phyloP scores from a whole-genome alignment of 1,140 invertebrate species.

The Matsumurasca onukii region DNA sequence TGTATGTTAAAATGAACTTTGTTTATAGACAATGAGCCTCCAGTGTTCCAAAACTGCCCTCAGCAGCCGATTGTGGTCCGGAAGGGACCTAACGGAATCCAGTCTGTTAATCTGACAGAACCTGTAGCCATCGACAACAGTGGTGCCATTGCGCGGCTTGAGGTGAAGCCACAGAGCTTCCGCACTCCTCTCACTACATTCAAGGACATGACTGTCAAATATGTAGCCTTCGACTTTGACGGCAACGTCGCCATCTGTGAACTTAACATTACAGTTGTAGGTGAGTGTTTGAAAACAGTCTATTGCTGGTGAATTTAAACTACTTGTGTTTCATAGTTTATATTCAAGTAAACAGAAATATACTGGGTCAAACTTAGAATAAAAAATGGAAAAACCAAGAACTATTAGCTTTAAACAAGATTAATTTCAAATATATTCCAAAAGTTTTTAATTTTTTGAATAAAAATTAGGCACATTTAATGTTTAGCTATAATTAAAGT shows the following conservation, averaged over 20 bases:
- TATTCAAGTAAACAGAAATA: too few species aligned
- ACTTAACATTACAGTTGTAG: constrained; percentile 91
- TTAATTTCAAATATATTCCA: too few species aligned
- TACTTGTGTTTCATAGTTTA: too few species aligned
- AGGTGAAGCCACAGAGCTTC: constrained; percentile 89
- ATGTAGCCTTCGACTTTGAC: constrained; percentile 94
- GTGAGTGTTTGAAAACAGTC: constrained; percentile 49
- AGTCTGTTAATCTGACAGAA: constrained; percentile 90
- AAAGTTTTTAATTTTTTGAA: too few species aligned
- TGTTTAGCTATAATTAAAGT: too few species aligned
- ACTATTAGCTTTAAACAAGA: too few species aligned
- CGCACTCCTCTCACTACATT: constrained; percentile 86
- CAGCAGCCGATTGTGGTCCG: constrained; percentile 87
- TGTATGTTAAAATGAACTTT: too few species aligned
- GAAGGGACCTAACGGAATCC: constrained; percentile 79
- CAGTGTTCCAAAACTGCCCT: constrained; percentile 94
- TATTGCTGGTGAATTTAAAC: too few species aligned
- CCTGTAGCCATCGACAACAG: constrained; percentile 93
- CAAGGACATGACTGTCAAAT: constrained; percentile 90
- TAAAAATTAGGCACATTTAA: too few species aligned
- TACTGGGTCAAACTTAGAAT: too few species aligned
- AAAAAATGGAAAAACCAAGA: too few species aligned
- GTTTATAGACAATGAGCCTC: constrained; percentile 84
- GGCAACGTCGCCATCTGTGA: constrained; percentile 96
- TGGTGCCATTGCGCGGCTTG: constrained; percentile 87